These are phyloP conservation scores for Anastrepha ludens DNA, from an alignment of 1,140 invertebrate genomes.

Conservation along the genomic window DNA sequence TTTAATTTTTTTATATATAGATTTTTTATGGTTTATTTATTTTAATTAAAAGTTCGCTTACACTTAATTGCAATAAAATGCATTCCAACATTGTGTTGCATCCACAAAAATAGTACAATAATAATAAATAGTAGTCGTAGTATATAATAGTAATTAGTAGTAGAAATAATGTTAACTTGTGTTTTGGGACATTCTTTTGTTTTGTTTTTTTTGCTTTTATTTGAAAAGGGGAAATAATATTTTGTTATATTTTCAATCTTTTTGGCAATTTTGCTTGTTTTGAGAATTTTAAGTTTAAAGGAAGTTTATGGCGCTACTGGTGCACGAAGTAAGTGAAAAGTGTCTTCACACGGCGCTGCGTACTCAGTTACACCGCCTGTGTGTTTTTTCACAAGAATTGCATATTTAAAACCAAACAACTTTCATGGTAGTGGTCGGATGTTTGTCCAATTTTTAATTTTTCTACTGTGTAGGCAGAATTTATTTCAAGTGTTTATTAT, in stretches of 20 bases:
- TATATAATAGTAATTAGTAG: conserved; percentile 37
- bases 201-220: no score
- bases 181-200: conserved; percentile 8
- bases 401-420: no score
- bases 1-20: background rate
- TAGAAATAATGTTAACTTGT: conserved; percentile 54
- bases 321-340: no score
- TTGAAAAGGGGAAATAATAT: background rate
- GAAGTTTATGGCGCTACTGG: no score
- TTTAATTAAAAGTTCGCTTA: conserved; percentile 31
- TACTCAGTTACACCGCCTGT: no score
- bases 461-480: no score
- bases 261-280: background rate
- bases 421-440: no score
- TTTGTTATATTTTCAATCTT: background rate
- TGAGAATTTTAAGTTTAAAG: background rate
- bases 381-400: no score
- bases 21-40: background rate
- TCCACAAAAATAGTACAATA: conserved; percentile 22
- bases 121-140: conserved; percentile 41
- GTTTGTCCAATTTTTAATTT: no score
- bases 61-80: conserved; percentile 24
- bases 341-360: no score
- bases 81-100: background rate
- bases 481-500: no score